Conservation (phyloP, 2,888 invertebrate genomes). For the Lasius platythorax region DNA sequence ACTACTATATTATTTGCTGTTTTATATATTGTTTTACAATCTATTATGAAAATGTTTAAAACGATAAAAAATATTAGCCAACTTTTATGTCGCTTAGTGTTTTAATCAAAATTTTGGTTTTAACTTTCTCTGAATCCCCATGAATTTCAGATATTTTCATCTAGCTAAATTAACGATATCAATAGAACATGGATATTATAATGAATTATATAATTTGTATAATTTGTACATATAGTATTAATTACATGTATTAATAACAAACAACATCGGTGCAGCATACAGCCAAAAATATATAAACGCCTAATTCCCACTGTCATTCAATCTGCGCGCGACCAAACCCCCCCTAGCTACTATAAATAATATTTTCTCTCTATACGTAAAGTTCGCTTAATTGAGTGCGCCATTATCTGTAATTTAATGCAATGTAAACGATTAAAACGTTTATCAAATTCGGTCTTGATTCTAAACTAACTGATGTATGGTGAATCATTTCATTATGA, state of each 20-base stretch:
- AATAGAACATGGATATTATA: slow-evolving; percentile 49
- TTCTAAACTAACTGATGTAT: slow-evolving; percentile 69
- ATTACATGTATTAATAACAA: slow-evolving; percentile 57
- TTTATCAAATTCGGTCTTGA: slow-evolving; percentile 72
- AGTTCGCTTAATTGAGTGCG: slow-evolving; percentile 70
- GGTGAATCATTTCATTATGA: slow-evolving; percentile 66
- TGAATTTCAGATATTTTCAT: slow-evolving; percentile 53
- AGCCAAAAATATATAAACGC: slow-evolving; percentile 54
- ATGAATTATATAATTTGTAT: slow-evolving; percentile 57
- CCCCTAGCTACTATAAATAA: slow-evolving; percentile 65
- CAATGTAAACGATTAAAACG: slow-evolving; percentile 74
- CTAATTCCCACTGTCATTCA: slow-evolving; percentile 56
- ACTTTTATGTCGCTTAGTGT: neutral
- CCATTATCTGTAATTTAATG: slow-evolving; percentile 73
- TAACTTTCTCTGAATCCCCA: slow-evolving; percentile 15
- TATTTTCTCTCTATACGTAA: slow-evolving; percentile 70
- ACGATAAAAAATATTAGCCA: neutral
- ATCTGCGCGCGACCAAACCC: slow-evolving; percentile 43
- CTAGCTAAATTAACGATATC: slow-evolving; percentile 55
- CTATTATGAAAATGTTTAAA: neutral
- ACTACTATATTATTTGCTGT: neutral
- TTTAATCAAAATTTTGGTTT: slow-evolving; percentile 26
- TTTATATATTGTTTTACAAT: neutral
- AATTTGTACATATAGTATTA: slow-evolving; percentile 57
- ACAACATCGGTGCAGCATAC: slow-evolving; percentile 45